phyloP scores from a whole-genome alignment of 2,797 vertebrate genomes.

The Crenichthys baileyi region DNA sequence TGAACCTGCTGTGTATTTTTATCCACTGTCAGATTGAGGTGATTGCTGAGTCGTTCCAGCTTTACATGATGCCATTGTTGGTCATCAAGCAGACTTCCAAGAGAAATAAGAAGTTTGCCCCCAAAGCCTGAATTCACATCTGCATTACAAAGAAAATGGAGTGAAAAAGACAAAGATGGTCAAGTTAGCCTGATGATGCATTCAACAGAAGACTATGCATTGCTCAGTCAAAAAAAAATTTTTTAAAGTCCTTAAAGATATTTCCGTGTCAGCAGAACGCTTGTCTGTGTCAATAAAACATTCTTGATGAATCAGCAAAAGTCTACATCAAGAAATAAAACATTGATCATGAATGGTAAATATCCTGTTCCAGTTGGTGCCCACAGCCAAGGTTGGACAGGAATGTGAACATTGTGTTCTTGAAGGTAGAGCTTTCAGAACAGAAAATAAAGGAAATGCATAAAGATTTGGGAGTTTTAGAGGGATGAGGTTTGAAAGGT shows the following conservation, averaged over 20 bases:
- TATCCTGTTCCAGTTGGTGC: neutral
- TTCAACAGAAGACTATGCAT: neutral
- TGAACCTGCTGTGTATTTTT: constrained; percentile 87
- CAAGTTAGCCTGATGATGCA: neutral
- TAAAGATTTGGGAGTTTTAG: neutral
- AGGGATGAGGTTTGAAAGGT: too few species aligned
- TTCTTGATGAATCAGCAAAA: neutral
- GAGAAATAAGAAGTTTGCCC: constrained; percentile 77
- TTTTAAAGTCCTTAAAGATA: neutral
- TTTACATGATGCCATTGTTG: constrained; percentile 94
- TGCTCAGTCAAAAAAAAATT: neutral
- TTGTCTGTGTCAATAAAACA: neutral
- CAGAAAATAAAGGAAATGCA: neutral
- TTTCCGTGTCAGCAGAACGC: neutral
- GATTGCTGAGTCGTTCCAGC: constrained; percentile 89
- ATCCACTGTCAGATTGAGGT: constrained; percentile 93
- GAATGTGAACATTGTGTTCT: neutral
- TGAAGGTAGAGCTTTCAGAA: neutral
- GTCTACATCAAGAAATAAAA: neutral
- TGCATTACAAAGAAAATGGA: constrained; percentile 34
- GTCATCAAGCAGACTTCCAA: constrained; percentile 94
- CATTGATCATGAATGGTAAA: neutral
- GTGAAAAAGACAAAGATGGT: neutral
- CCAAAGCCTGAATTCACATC: constrained; percentile 69
- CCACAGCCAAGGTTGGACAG: neutral